Evolutionary conservation across 1,140 invertebrate species (phyloP).

Genomic region (Hyles euphorbiae): DNA sequence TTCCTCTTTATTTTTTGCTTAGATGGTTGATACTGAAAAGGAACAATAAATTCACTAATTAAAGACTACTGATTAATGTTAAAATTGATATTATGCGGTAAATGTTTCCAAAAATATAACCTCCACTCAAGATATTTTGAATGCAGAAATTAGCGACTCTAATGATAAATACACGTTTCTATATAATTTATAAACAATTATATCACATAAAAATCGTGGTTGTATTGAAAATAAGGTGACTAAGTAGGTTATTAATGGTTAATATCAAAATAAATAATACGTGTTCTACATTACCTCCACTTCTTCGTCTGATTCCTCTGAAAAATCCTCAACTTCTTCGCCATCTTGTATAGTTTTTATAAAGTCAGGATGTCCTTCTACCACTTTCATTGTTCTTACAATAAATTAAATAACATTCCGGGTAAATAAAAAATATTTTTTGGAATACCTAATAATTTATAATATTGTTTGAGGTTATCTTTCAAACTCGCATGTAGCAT

Average conservation of each 20-base stretch:
- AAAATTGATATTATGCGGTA: too few relatives aligned
- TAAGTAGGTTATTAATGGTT: neutral
- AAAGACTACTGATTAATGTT: neutral
- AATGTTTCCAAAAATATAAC: too few relatives aligned
- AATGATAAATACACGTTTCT: too few relatives aligned
- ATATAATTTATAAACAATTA: too few relatives aligned
- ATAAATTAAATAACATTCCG: conserved; percentile 10
- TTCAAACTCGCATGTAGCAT: conserved; percentile 31
- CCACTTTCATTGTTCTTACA: conserved; percentile 23
- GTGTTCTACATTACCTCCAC: conserved; percentile 78
- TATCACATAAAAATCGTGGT: too few relatives aligned
- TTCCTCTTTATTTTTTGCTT: conserved; percentile 84
- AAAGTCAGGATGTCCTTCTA: conserved; percentile 46
- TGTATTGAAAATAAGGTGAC: too few relatives aligned
- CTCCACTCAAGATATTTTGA: too few relatives aligned
- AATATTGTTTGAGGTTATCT: conserved; percentile 30
- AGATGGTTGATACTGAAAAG: conserved; percentile 84
- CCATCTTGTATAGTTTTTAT: conserved; percentile 85
- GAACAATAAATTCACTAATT: conserved; percentile 1
- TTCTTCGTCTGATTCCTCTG: conserved; percentile 89
- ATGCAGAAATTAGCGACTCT: too few relatives aligned
- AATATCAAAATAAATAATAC: conserved; percentile 10
- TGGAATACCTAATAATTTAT: conserved; percentile 15
- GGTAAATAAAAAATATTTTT: neutral
- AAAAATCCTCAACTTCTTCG: conserved; percentile 85